Conservation (phyloP, 2,797 vertebrate species). For the Hafferia zeledoni region DNA sequence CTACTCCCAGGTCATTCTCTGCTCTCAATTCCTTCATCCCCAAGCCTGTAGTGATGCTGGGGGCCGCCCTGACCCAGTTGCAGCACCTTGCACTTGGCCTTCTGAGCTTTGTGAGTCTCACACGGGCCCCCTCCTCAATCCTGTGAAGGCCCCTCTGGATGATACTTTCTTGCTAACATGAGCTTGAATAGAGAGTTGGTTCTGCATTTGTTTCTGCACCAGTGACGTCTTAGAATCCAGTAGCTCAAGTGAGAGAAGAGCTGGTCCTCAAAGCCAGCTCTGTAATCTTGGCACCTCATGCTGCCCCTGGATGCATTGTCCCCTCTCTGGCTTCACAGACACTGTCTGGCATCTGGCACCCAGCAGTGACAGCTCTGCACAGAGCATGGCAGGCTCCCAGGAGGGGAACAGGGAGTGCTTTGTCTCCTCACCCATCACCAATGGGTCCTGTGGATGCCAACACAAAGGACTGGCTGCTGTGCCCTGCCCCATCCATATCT, state of each 20-base stretch:
- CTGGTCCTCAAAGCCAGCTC: not conserved
- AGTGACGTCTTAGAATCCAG: not conserved
- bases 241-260: not conserved
- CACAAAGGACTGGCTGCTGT: fast-evolving
- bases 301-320: fast-evolving
- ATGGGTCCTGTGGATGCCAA: fast-evolving
- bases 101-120: not conserved
- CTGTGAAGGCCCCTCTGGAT: not conserved
- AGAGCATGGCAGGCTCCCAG: not conserved
- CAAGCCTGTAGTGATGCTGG: fast-evolving
- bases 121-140: not conserved
- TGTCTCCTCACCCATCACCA: fast-evolving
- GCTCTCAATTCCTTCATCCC: not conserved
- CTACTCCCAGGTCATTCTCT: not conserved
- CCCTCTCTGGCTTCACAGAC: not conserved
- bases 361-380: not conserved
- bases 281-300: not conserved
- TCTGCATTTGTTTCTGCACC: not conserved
- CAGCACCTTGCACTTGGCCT: not conserved
- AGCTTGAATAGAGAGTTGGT: not conserved
- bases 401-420: not conserved
- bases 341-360: not conserved
- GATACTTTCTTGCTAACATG: not conserved
- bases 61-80: fast-evolving
- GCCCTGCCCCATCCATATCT: not conserved